phyloP scores from a whole-genome alignment of 2,113 vertebrate genomes.

The Helogale parvula region DNA sequence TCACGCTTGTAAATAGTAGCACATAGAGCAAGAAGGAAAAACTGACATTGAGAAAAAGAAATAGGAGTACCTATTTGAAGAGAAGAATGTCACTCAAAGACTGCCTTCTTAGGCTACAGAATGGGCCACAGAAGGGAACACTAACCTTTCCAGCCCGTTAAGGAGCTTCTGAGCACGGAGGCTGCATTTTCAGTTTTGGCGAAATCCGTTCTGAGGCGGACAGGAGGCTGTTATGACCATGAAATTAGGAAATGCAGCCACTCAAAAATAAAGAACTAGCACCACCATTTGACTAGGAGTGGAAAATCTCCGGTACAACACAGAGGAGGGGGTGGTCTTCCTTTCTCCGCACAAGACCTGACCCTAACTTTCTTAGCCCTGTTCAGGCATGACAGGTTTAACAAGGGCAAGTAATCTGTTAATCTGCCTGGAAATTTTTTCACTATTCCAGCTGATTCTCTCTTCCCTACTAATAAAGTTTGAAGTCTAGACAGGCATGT shows the following conservation, averaged over 20 bases:
- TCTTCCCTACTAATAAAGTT: constrained; percentile 75
- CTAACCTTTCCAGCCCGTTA: constrained; percentile 82
- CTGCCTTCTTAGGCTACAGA: constrained; percentile 83
- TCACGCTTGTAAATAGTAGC: constrained; percentile 74
- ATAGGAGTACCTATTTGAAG: constrained; percentile 82
- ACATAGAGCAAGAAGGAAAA: not conserved
- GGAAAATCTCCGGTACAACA: constrained; percentile 81
- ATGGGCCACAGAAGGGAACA: constrained; percentile 72
- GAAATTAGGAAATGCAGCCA: constrained; percentile 84
- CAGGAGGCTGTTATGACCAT: constrained; percentile 86
- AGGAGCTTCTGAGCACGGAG: constrained; percentile 84
- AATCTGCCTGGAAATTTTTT: constrained; percentile 69
- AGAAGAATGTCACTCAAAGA: constrained; percentile 80
- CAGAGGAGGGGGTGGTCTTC: constrained; percentile 60
- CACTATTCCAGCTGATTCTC: constrained; percentile 72
- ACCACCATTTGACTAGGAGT: constrained; percentile 88
- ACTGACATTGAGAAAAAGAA: constrained; percentile 38
- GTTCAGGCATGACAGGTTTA: constrained; percentile 13
- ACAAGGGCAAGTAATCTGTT: constrained; percentile 59
- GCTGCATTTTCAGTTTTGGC: constrained; percentile 87
- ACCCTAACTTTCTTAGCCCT: constrained; percentile 59
- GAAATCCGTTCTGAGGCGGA: constrained; percentile 83
- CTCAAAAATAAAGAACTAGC: constrained; percentile 89
- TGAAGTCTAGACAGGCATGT: not conserved
- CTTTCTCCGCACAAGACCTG: constrained; percentile 34